Conservation (phyloP, 2,113 vertebrate genomes). For the Dromiciops gliroides region DNA sequence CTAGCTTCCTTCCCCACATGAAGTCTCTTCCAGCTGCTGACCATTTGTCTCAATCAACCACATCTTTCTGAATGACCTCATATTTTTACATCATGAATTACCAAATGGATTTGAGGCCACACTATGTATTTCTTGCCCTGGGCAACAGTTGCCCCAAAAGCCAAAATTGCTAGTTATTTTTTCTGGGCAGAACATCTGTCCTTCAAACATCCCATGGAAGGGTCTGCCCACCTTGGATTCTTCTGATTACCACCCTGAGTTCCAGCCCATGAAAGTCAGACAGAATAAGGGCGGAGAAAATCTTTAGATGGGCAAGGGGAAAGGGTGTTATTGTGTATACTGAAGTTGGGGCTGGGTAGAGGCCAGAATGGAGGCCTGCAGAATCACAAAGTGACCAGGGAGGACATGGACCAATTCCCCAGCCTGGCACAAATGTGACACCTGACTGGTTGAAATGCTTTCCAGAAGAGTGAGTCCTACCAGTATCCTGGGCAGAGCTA, state of each 20-base stretch:
- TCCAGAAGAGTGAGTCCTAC: background rate
- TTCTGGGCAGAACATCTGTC: no score
- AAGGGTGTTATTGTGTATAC: background rate
- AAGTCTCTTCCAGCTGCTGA: background rate
- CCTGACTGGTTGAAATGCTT: background rate
- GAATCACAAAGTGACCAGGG: background rate
- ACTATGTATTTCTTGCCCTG: no score
- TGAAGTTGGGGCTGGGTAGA: background rate
- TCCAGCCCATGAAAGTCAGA: no score
- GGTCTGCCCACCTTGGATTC: no score
- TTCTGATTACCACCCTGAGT: no score
- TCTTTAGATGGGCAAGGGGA: background rate
- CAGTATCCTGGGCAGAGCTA: background rate
- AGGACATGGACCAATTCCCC: background rate
- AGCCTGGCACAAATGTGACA: background rate
- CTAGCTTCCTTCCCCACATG: background rate
- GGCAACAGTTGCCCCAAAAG: no score
- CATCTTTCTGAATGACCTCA: background rate
- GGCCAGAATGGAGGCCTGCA: background rate
- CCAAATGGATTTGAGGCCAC: background rate
- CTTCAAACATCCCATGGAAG: no score
- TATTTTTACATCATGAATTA: no score
- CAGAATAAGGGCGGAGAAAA: background rate
- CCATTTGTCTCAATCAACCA: background rate
- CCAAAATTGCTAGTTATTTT: no score